A percentile compares a stretch with the other conserved stretches of the same genome.
Evolutionary conservation across 2,888 invertebrate genomes (phyloP).

Genomic region (Toxonevra muliebris): DNA sequence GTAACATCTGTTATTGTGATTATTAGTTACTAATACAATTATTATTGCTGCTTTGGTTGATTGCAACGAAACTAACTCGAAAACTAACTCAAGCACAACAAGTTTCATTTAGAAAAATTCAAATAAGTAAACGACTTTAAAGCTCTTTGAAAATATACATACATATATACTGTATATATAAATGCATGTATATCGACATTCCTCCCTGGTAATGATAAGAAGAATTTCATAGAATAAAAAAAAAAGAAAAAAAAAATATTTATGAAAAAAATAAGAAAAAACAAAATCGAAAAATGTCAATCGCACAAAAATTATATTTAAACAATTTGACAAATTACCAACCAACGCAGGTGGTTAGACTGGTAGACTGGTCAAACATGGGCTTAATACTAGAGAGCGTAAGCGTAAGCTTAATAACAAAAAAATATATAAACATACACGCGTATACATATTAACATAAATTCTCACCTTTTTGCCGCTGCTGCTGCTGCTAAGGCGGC

Average conservation of each 20-base stretch:
- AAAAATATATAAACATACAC: too few species aligned
- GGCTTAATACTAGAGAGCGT: too few species aligned
- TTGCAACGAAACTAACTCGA: not conserved
- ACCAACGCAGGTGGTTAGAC: conserved; percentile 14
- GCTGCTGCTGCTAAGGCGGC: too few species aligned
- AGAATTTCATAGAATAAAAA: not conserved
- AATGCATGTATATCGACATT: not conserved
- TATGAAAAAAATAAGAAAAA: not conserved
- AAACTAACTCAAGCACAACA: conserved; percentile 11
- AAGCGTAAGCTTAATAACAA: not conserved
- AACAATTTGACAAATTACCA: conserved; percentile 62
- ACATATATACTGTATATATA: too few species aligned
- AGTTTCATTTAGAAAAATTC: conserved; percentile 4
- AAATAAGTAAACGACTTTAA: conserved; percentile 28
- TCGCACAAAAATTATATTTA: conserved; percentile 54
- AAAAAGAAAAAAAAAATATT: conserved; percentile 7
- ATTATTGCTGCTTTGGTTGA: not conserved
- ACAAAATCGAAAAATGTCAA: conserved; percentile 49
- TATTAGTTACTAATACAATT: too few species aligned
- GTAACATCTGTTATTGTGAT: too few species aligned
- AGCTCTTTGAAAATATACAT: conserved; percentile 2
- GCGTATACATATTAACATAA: conserved; percentile 15
- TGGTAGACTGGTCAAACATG: too few species aligned
- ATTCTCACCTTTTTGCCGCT: conserved; percentile 15
- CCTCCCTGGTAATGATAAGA: not conserved